Base-by-base conservation (phyloP, 1,140 invertebrate genomes). In the Lordiphosa stackelbergi region DNA sequence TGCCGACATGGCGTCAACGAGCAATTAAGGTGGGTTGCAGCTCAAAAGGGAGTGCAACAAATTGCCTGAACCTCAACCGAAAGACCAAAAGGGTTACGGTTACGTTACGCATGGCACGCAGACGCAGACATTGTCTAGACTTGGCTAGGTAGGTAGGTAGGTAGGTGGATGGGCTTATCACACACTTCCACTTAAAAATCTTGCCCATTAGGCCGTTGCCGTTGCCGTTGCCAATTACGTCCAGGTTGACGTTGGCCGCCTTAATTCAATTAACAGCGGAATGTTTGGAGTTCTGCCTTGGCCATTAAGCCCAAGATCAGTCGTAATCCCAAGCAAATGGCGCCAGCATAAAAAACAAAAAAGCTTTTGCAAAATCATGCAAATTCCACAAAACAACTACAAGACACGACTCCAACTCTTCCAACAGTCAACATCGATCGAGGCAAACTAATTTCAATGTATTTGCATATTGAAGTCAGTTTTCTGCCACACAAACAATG, bases 381-480 rank as follows among this genome's bases (percentile, higher is more conserved):
- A 77, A 81, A 81, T 81, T 83, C 72, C 77, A 71, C 45, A 54
- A 46, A 65, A 41, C 66, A 59, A 22, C 56, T 71, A 66, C 68
- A 78, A 78, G 73, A 66, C 73, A 78, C 73, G 58, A 78, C 53
- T 66, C 53, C 37, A 40, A 63, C 9, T 9, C 24, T 46, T 8
- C 40, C 53, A 34, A 16, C 16, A 16, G 47, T 53, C 36, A 43
- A 35, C 51, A 49, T 53, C 48, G 48, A 52, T 22, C 38, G 42
- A 60, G 34, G 70, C 61, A 66, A 81, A 73, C 75, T 77, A 72
- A 77, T 81, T 83, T 81, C 68, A 81, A 81, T 72, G 69, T 75
- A 81, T 81, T 81, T 83, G 77, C 77, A 81, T 81, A 83, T 81
- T 63, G 68, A 77, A 71, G 75, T 60, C 77, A 83, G 77, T 75